These are phyloP conservation scores for Abramis brama DNA, from an alignment of 2,113 vertebrate species.

Conservation along the genomic window DNA sequence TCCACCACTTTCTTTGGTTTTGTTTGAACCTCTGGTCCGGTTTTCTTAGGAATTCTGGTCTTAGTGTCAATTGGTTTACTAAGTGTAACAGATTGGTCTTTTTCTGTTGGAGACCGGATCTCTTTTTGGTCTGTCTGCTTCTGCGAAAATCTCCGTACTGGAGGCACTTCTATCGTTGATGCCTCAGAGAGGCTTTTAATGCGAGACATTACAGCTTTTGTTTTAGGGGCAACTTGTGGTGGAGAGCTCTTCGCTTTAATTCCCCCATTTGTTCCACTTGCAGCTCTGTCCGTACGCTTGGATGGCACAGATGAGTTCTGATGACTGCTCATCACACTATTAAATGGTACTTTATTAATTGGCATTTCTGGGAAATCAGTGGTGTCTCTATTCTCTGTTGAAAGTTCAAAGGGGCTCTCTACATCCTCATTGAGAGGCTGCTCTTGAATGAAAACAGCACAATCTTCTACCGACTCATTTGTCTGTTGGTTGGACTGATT, in stretches of 20 bases:
- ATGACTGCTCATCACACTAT: conserved; percentile 46
- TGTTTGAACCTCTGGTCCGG: conserved; percentile 57
- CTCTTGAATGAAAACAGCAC: background rate
- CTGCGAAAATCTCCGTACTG: conserved; percentile 50
- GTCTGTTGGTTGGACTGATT: conserved; percentile 47
- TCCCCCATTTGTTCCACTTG: conserved; percentile 45
- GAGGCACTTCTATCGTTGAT: conserved; percentile 48
- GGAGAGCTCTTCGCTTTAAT: conserved; percentile 56
- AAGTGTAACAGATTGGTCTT: conserved; percentile 55
- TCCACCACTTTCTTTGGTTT: conserved; percentile 64
- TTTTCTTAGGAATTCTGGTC: conserved; percentile 74
- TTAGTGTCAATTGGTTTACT: conserved; percentile 52
- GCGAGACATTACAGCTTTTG: conserved; percentile 61
- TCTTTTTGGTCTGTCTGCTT: conserved; percentile 51
- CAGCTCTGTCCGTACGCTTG: conserved; percentile 57
- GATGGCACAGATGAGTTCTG: background rate
- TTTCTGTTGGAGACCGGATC: conserved; percentile 58
- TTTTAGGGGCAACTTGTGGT: conserved; percentile 58
- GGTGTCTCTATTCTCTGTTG: conserved; percentile 40
- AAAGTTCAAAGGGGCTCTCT: conserved; percentile 33
- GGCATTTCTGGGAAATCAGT: conserved; percentile 61
- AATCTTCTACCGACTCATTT: conserved; percentile 38
- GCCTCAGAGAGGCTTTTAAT: conserved; percentile 59
- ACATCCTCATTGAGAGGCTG: conserved; percentile 39
- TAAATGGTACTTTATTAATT: conserved; percentile 54